Percentiles rank a stretch among this genome's conserved stretches.
phyloP scores from a whole-genome alignment of 2,888 invertebrate genomes.

The Chrysodeixis includens region DNA sequence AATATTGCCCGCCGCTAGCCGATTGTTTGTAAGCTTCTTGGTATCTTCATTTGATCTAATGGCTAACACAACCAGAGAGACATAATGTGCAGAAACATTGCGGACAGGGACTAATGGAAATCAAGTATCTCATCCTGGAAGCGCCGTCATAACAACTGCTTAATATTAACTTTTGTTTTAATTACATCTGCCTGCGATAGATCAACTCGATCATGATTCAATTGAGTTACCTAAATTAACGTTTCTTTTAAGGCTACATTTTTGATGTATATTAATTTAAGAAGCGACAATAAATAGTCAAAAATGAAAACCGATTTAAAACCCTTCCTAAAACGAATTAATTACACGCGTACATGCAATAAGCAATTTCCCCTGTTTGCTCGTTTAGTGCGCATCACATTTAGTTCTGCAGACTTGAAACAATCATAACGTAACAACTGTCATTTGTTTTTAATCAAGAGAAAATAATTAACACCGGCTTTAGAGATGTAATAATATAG shows the following conservation, averaged over 20 bases:
- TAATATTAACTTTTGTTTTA: not conserved
- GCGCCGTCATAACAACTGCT: not conserved
- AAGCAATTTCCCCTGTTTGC: slow-evolving; percentile 10
- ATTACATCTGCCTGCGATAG: too few relatives aligned
- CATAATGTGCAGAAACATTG: not conserved
- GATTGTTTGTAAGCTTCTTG: slow-evolving; percentile 35
- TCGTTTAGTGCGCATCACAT: slow-evolving; percentile 12
- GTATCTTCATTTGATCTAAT: slow-evolving; percentile 43
- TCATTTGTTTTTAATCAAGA: slow-evolving; percentile 52
- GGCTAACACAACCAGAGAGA: slow-evolving; percentile 14
- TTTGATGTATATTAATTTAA: too few relatives aligned
- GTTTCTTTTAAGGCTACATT: too few relatives aligned
- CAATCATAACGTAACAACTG: slow-evolving; percentile 24
- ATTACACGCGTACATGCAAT: not conserved
- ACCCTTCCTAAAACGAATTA: not conserved
- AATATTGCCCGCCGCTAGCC: slow-evolving; percentile 33
- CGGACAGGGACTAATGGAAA: slow-evolving; percentile 4
- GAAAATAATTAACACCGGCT: slow-evolving; percentile 40
- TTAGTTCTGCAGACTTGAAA: slow-evolving; percentile 14
- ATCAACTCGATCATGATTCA: too few relatives aligned
- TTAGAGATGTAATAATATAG: slow-evolving; percentile 48
- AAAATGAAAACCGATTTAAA: not conserved
- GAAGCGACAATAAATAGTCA: too few relatives aligned
- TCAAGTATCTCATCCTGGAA: not conserved
- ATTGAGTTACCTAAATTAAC: too few relatives aligned